phyloP scores from a whole-genome alignment of 2,888 invertebrate species.

The Eucera pruinosa region DNA sequence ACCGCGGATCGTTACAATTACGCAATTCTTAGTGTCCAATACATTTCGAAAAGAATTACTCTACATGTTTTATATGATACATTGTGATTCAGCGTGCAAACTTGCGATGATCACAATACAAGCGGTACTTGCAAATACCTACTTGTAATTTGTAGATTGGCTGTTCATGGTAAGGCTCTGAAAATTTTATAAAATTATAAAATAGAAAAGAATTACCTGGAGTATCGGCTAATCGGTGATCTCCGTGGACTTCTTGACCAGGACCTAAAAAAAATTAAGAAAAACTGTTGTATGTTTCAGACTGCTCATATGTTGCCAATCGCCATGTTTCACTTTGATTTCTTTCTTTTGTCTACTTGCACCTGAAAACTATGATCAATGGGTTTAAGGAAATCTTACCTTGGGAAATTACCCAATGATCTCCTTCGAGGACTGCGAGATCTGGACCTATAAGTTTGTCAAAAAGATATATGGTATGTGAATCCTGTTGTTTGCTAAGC shows the following conservation, averaged over 20 bases:
- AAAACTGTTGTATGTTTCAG: conserved; percentile 75
- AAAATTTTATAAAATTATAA: conserved; percentile 70
- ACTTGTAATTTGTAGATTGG: conserved; percentile 63
- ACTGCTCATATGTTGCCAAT: conserved; percentile 66
- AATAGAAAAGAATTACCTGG: conserved; percentile 75
- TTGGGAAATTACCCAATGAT: conserved; percentile 76
- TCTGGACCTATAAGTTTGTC: conserved; percentile 79
- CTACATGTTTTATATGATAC: conserved; percentile 56
- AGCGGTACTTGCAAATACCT: conserved; percentile 73
- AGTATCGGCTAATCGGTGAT: conserved; percentile 73
- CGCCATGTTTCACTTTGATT: conserved; percentile 58
- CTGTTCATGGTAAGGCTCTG: conserved; percentile 66
- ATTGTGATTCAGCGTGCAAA: conserved; percentile 69
- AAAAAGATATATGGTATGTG: conserved; percentile 73
- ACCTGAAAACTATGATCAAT: conserved; percentile 74
- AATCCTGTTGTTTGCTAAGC: conserved; percentile 68
- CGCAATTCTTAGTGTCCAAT: conserved; percentile 47
- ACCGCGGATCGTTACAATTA: conserved; percentile 56
- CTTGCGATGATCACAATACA: conserved; percentile 71
- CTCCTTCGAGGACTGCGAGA: conserved; percentile 78
- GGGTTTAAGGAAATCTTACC: conserved; percentile 73
- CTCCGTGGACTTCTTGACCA: conserved; percentile 79
- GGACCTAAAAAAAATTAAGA: conserved; percentile 80
- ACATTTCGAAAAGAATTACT: conserved; percentile 39
- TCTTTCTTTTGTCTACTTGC: conserved; percentile 67